phyloP scores from a whole-genome alignment of 2,888 invertebrate genomes.

The Eutolmus rufibarbis region DNA sequence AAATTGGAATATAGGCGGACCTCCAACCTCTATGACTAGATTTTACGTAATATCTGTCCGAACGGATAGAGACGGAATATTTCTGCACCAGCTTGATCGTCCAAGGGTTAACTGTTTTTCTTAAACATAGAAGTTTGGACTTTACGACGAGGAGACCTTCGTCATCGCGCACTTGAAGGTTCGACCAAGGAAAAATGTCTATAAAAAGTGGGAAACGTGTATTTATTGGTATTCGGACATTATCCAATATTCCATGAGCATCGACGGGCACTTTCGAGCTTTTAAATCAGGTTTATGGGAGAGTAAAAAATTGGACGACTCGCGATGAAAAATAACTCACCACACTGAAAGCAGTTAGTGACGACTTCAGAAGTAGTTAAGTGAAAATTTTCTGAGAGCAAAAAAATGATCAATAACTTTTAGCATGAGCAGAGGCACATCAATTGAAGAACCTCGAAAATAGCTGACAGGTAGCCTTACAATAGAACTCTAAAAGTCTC shows the following conservation, averaged over 20 bases:
- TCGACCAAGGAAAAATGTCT: neutral
- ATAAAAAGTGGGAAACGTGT: neutral
- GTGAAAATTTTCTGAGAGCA: neutral
- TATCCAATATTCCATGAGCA: neutral
- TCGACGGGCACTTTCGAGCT: neutral
- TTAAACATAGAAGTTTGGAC: neutral
- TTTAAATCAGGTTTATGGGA: neutral
- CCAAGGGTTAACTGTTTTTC: constrained; percentile 7
- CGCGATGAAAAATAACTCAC: neutral
- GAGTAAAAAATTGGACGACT: neutral
- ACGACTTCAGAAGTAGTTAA: neutral
- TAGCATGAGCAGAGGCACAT: neutral
- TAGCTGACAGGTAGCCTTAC: neutral
- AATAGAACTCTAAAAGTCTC: neutral
- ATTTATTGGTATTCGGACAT: neutral
- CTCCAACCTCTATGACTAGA: neutral
- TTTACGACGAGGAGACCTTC: neutral
- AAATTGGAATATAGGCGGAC: neutral
- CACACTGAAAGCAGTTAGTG: neutral
- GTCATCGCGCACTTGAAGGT: neutral
- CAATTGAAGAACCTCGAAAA: neutral
- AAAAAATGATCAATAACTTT: neutral
- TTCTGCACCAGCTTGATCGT: neutral
- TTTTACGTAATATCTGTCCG: neutral
- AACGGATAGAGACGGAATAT: neutral